Percentiles rank a stretch among this genome's conserved stretches.
Conservation (phyloP, 2,113 vertebrate genomes). For the Rutilus rutilus region DNA sequence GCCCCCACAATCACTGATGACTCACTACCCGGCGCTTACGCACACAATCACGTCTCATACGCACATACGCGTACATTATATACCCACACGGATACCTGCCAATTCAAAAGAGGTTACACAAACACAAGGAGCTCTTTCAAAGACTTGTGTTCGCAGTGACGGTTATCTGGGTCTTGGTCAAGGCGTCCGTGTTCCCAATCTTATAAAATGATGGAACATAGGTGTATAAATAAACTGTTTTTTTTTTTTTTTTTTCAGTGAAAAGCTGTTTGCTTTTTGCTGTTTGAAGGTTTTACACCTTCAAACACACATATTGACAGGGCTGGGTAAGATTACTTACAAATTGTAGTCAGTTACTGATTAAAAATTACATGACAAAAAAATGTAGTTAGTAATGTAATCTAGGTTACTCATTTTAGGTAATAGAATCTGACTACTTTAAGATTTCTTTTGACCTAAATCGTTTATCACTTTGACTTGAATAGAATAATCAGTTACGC, state of each 20-base stretch:
- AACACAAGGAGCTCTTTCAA: background rate
- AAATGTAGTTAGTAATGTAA: too few species aligned
- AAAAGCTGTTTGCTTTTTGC: background rate
- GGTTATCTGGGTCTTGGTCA: background rate
- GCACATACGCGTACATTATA: background rate
- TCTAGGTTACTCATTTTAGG: too few species aligned
- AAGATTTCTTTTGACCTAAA: too few species aligned
- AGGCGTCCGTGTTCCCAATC: background rate
- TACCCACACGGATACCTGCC: background rate
- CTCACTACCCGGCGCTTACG: constrained; percentile 76
- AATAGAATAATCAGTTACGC: too few species aligned
- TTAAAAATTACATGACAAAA: too few species aligned
- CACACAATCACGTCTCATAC: constrained; percentile 54
- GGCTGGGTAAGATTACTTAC: too few species aligned
- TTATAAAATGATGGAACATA: background rate
- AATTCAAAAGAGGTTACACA: background rate
- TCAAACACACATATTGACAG: background rate
- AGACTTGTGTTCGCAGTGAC: background rate
- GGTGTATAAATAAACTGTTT: background rate
- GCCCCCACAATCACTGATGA: constrained; percentile 81
- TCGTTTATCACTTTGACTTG: too few species aligned
- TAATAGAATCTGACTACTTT: too few species aligned
- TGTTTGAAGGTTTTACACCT: background rate
- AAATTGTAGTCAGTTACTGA: too few species aligned
- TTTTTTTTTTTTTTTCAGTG: background rate